These are phyloP conservation scores for Hemiprocne comata DNA, from an alignment of 2,113 vertebrate genomes.

Conservation along the genomic window DNA sequence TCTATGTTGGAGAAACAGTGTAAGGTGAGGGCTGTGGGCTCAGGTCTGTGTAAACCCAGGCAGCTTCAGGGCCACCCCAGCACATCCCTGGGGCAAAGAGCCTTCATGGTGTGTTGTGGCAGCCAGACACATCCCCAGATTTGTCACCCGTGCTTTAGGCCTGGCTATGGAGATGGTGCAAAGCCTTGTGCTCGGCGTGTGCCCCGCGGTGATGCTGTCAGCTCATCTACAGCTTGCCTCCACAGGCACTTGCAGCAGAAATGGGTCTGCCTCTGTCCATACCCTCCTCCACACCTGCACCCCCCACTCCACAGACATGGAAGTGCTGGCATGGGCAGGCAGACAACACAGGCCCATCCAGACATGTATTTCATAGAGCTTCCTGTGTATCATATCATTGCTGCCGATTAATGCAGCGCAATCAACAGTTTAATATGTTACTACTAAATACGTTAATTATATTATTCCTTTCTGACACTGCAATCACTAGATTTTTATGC, in stretches of 20 bases:
- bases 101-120: neutral
- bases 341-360: neutral
- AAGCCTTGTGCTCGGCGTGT: accelerated
- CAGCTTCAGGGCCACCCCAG: neutral
- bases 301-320: accelerated
- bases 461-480: slow-evolving; percentile 68
- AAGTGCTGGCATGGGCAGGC: accelerated
- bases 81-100: neutral
- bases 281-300: neutral
- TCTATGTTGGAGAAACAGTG: neutral
- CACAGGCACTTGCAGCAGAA: neutral
- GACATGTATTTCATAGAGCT: neutral
- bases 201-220: accelerated
- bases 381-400: neutral
- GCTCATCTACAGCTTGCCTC: neutral
- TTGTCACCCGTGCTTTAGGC: neutral
- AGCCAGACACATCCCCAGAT: accelerated
- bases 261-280: neutral
- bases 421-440: slow-evolving; percentile 73
- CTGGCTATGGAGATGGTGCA: neutral
- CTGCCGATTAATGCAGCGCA: slow-evolving; percentile 29
- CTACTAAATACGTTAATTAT: slow-evolving; percentile 71
- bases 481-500: slow-evolving; percentile 75
- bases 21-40: neutral
- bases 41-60: accelerated